Evolutionary conservation across 1,140 invertebrate genomes (phyloP).

Genomic region (Temnothorax longispinosus): DNA sequence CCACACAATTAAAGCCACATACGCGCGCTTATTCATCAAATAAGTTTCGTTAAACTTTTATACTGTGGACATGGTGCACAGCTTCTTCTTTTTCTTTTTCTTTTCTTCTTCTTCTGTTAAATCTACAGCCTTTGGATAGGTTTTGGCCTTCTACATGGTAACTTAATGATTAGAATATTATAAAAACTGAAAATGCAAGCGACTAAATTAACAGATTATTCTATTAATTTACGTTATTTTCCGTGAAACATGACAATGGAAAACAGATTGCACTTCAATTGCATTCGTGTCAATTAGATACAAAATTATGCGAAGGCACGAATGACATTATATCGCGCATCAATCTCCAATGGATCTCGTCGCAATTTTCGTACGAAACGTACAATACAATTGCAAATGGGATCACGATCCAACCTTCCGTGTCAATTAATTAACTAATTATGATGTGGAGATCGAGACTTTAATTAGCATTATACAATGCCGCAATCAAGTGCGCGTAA

Average conservation of each 20-base stretch:
- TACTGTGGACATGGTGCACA: too few relatives aligned
- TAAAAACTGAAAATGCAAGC: not conserved
- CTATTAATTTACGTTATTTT: not conserved
- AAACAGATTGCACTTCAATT: not conserved
- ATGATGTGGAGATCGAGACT: constrained; percentile 22
- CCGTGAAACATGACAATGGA: not conserved
- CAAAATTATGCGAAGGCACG: constrained; percentile 25
- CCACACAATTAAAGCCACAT: too few relatives aligned
- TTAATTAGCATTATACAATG: constrained; percentile 45
- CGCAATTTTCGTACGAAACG: not conserved
- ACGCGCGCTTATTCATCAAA: not conserved
- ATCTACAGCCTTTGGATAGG: too few relatives aligned
- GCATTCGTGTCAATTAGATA: not conserved
- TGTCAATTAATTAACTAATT: constrained; percentile 48
- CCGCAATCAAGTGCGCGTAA: constrained; percentile 36
- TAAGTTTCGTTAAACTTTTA: constrained; percentile 16
- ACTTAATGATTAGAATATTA: not conserved
- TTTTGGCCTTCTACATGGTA: not conserved
- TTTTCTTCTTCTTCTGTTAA: too few relatives aligned
- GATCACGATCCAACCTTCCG: not conserved
- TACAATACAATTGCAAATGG: constrained; percentile 1
- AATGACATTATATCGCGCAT: constrained; percentile 23
- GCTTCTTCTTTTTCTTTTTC: too few relatives aligned
- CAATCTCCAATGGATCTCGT: constrained; percentile 9
- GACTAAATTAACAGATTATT: not conserved